Evolutionary conservation across 1,140 invertebrate genomes (phyloP).

Genomic region (Pogonus chalceus): DNA sequence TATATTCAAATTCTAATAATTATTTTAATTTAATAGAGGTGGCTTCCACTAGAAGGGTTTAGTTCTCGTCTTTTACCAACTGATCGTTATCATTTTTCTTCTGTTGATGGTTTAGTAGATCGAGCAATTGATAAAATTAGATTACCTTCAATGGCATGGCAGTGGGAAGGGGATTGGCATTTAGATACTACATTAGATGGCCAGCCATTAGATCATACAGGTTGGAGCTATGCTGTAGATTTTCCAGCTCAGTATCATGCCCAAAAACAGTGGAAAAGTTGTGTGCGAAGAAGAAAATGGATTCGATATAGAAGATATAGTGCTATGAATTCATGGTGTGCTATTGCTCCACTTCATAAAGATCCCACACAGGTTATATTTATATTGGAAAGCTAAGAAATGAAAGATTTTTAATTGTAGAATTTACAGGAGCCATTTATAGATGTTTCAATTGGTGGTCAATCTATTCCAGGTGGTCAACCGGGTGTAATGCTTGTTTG

Average conservation of each 20-base stretch:
- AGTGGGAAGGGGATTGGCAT: constrained; percentile 90
- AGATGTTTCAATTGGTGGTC: constrained; percentile 76
- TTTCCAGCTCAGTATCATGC: constrained; percentile 77
- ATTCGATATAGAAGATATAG: constrained; percentile 75
- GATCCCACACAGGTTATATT: constrained; percentile 62
- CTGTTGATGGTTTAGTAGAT: constrained; percentile 67
- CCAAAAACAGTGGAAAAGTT: constrained; percentile 82
- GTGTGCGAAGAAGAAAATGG: constrained; percentile 83
- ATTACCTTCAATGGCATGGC: constrained; percentile 84
- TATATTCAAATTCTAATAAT: not conserved
- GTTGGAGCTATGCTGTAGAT: constrained; percentile 90
- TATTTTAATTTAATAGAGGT: constrained; percentile 47
- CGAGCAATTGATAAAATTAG: constrained; percentile 68
- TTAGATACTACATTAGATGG: constrained; percentile 80
- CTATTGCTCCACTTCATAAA: constrained; percentile 76
- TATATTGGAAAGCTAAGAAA: not conserved
- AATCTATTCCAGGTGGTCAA: constrained; percentile 63
- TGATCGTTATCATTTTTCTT: constrained; percentile 76
- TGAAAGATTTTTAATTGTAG: constrained; percentile 10
- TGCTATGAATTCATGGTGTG: constrained; percentile 85
- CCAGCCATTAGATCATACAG: constrained; percentile 77
- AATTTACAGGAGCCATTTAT: constrained; percentile 60
- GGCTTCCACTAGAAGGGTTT: constrained; percentile 85
- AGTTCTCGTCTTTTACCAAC: constrained; percentile 70
- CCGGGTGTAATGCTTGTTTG: constrained; percentile 70